A percentile compares a stretch with the other conserved stretches of the same genome.
Evolutionary conservation across 2,888 invertebrate species (phyloP).

Genomic region (Phyto melanocephala): DNA sequence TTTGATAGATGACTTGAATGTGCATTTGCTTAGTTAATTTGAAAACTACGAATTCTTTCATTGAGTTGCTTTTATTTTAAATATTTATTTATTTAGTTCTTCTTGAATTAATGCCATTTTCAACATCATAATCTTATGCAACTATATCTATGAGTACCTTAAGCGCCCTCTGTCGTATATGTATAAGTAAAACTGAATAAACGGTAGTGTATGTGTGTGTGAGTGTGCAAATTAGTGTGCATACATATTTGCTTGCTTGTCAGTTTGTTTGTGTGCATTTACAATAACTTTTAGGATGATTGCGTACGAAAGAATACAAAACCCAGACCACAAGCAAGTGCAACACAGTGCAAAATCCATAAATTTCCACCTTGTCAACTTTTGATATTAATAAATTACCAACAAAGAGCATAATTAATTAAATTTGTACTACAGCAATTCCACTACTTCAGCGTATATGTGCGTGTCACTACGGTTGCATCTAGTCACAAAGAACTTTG

Average conservation of each 20-base stretch:
- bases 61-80: not conserved
- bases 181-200: not conserved
- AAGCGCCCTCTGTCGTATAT: constrained; percentile 41
- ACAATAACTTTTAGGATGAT: constrained; percentile 7
- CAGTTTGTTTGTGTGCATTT: constrained; percentile 21
- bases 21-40: constrained; percentile 52
- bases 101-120: constrained; percentile 13
- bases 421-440: constrained; percentile 66
- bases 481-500: constrained; percentile 56
- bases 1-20: constrained; percentile 61
- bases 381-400: constrained; percentile 79
- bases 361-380: constrained; percentile 79
- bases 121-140: constrained; percentile 62
- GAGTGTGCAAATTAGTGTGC: not conserved
- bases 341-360: constrained; percentile 71
- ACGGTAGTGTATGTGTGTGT: not conserved
- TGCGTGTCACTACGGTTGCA: constrained; percentile 11
- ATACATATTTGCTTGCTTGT: not conserved
- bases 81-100: not conserved
- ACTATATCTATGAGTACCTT: constrained; percentile 47
- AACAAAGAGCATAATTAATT: constrained; percentile 78
- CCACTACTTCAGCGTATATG: constrained; percentile 17
- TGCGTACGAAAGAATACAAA: not conserved
- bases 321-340: constrained; percentile 58
- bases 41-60: constrained; percentile 31